Percentiles rank a stretch among this genome's conserved stretches.
Conservation (phyloP, 2,888 invertebrate genomes). For the Sialis lutaria region DNA sequence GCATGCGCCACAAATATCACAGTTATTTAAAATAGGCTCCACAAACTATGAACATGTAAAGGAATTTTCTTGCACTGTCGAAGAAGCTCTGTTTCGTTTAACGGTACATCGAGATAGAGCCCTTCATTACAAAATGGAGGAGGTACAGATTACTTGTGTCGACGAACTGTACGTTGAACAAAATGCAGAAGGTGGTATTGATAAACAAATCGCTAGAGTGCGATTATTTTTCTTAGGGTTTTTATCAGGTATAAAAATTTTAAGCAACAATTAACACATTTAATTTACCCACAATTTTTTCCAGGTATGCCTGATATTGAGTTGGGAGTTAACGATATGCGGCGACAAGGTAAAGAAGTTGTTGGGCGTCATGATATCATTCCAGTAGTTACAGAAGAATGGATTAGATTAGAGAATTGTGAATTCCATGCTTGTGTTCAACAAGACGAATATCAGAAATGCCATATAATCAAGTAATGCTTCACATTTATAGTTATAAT, state of each 20-base stretch:
- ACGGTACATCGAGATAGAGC: conserved; percentile 76
- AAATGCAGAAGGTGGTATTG: conserved; percentile 64
- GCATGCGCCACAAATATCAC: conserved; percentile 92
- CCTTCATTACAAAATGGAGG: conserved; percentile 87
- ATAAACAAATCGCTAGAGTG: conserved; percentile 86
- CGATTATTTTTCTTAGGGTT: conserved; percentile 92
- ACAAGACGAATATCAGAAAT: conserved; percentile 71
- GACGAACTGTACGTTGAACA: conserved; percentile 85
- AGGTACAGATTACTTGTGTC: conserved; percentile 85
- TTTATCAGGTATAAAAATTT: conserved; percentile 44
- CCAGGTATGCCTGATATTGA: conserved; percentile 89
- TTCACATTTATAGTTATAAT: not conserved
- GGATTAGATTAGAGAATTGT: conserved; percentile 89
- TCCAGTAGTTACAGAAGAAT: conserved; percentile 96
- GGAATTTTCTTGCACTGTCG: conserved; percentile 77
- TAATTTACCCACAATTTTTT: conserved; percentile 4
- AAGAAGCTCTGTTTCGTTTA: conserved; percentile 80
- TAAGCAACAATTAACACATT: not conserved
- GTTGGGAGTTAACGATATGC: conserved; percentile 91
- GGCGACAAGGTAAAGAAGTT: conserved; percentile 97
- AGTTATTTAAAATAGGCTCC: conserved; percentile 90
- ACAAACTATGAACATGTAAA: conserved; percentile 78
- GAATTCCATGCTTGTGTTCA: conserved; percentile 93
- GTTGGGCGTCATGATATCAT: conserved; percentile 98
- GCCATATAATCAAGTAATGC: conserved; percentile 65